These are phyloP conservation scores for Magallana ariakensis DNA, from an alignment of 1,140 invertebrate species.

Conservation along the genomic window DNA sequence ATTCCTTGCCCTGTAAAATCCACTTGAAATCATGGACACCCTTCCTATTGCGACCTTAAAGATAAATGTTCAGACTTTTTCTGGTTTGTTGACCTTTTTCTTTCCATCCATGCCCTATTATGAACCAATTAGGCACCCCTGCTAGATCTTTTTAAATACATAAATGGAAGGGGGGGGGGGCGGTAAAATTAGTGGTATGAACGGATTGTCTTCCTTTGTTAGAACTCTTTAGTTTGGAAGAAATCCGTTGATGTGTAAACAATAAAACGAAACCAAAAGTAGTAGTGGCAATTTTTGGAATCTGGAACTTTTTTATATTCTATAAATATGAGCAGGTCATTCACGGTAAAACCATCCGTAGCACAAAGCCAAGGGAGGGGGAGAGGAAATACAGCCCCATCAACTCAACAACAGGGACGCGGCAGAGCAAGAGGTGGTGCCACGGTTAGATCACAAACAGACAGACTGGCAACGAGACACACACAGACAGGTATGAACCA, in stretches of 20 bases:
- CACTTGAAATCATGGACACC: too few relatives aligned
- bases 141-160: too few relatives aligned
- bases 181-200: background rate
- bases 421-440: slow-evolving; percentile 16
- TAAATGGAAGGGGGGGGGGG: too few relatives aligned
- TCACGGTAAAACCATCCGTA: slow-evolving; percentile 32
- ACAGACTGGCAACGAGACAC: background rate
- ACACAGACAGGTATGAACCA: slow-evolving; percentile 8
- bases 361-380: slow-evolving; percentile 7
- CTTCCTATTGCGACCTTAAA: too few relatives aligned
- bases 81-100: too few relatives aligned
- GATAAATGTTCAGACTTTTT: too few relatives aligned
- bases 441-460: slow-evolving; percentile 6
- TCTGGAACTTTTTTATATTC: background rate
- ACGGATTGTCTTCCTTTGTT: background rate
- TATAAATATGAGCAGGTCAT: slow-evolving; percentile 34
- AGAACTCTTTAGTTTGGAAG: background rate
- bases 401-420: background rate
- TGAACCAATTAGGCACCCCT: too few relatives aligned
- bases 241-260: background rate
- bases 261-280: slow-evolving; percentile 33
- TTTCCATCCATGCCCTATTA: too few relatives aligned
- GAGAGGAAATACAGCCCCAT: background rate
- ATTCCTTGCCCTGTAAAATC: too few relatives aligned
- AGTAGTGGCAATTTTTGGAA: background rate